Conservation (phyloP, 2,888 invertebrate species). For the Clunio marinus region DNA sequence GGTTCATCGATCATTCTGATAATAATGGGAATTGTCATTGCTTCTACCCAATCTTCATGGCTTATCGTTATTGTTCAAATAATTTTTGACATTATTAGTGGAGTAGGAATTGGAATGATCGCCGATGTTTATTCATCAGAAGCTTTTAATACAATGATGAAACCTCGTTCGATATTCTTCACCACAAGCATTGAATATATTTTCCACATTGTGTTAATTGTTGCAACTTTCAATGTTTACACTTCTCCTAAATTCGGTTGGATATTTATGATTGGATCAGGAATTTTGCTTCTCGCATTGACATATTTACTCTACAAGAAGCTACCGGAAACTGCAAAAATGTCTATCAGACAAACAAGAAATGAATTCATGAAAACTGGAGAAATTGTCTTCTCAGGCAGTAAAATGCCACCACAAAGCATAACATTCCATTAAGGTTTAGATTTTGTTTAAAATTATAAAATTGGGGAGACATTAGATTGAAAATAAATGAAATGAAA, state of each 20-base stretch:
- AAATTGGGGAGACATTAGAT: too few relatives aligned
- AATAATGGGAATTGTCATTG: not conserved
- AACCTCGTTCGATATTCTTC: conserved; percentile 14
- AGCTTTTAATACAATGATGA: conserved; percentile 27
- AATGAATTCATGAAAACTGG: conserved; percentile 35
- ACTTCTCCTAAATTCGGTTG: not conserved
- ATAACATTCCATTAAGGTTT: not conserved
- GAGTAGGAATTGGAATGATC: conserved; percentile 16
- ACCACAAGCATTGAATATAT: not conserved
- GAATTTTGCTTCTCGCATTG: conserved; percentile 16
- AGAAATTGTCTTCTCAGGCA: conserved; percentile 38
- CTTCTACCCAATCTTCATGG: not conserved
- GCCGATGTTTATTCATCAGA: conserved; percentile 33
- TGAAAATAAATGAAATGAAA: too few relatives aligned
- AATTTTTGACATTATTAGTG: not conserved
- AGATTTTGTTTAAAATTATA: not conserved
- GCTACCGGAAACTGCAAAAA: conserved; percentile 39
- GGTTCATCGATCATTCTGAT: conserved; percentile 9
- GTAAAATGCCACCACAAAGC: conserved; percentile 19
- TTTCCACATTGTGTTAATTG: conserved; percentile 5
- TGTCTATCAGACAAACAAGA: conserved; percentile 37
- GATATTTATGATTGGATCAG: conserved; percentile 10
- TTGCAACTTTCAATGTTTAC: not conserved
- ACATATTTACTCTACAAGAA: conserved; percentile 13
- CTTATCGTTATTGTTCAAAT: not conserved